Percentiles rank a stretch among this genome's conserved stretches.
phyloP scores from a whole-genome alignment of 1,140 invertebrate genomes.

The Batillaria attramentaria region DNA sequence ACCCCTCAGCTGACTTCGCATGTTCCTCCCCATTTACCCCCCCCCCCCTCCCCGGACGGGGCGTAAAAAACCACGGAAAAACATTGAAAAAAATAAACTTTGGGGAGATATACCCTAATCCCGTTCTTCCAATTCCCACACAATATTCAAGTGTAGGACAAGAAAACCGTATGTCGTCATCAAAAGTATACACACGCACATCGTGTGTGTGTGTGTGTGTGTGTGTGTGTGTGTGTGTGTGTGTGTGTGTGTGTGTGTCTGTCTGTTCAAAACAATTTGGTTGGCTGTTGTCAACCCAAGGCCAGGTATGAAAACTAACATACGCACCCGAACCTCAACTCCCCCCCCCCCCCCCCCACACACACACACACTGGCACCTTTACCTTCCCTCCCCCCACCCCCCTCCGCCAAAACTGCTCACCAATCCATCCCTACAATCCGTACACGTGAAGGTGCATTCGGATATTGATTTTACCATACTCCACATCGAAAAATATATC shows the following conservation, averaged over 20 bases:
- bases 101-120: not conserved
- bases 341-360: too few species aligned
- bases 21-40: not conserved
- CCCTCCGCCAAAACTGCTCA: too few species aligned
- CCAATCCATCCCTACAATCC: too few species aligned
- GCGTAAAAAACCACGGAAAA: not conserved
- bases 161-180: not conserved
- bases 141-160: not conserved
- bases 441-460: too few species aligned
- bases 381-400: too few species aligned
- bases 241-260: not conserved
- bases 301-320: not conserved
- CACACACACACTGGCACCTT: too few species aligned
- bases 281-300: not conserved
- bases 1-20: too few species aligned
- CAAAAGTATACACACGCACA: not conserved
- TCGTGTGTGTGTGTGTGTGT: slow-evolving; percentile 12
- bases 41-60: not conserved
- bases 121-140: too few species aligned
- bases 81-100: not conserved
- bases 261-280: not conserved
- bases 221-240: slow-evolving; percentile 11
- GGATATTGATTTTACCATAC: too few species aligned
- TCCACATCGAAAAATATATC: too few species aligned
- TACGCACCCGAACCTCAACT: not conserved